These are phyloP conservation scores for Steinernema scapterisci DNA, from an alignment of 2,888 invertebrate species.

Conservation along the genomic window DNA sequence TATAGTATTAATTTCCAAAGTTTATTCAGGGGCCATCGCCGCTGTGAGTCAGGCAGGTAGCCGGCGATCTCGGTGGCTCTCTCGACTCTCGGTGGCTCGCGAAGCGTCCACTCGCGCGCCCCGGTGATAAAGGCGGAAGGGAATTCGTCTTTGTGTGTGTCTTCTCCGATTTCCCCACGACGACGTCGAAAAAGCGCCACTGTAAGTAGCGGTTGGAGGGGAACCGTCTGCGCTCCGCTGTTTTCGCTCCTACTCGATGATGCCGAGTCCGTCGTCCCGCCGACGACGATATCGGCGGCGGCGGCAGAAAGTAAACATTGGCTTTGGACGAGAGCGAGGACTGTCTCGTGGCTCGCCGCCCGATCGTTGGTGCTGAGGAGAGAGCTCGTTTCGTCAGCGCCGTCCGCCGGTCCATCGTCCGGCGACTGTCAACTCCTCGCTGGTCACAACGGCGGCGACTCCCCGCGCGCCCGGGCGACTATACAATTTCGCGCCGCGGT, in stretches of 20 bases:
- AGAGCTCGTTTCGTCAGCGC: constrained; percentile 4
- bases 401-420: background rate
- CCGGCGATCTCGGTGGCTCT: background rate
- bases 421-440: constrained; percentile 3
- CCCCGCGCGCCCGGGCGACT: background rate
- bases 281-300: constrained; percentile 28
- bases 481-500: constrained; percentile 25
- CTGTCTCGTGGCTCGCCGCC: background rate
- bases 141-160: constrained; percentile 13
- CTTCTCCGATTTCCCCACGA: constrained; percentile 28
- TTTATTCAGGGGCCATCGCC: too few species aligned
- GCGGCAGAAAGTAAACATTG: constrained; percentile 12
- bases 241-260: constrained; percentile 5
- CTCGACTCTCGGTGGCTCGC: background rate
- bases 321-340: background rate
- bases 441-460: constrained; percentile 25
- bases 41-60: background rate
- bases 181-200: constrained; percentile 28
- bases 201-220: constrained; percentile 26
- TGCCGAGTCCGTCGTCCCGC: constrained; percentile 4
- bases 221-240: constrained; percentile 17
- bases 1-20: too few species aligned
- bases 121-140: constrained; percentile 14
- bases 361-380: background rate
- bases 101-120: constrained; percentile 6